phyloP scores from a whole-genome alignment of 2,797 vertebrate genomes.

The Helicolenus hilgendorfi region DNA sequence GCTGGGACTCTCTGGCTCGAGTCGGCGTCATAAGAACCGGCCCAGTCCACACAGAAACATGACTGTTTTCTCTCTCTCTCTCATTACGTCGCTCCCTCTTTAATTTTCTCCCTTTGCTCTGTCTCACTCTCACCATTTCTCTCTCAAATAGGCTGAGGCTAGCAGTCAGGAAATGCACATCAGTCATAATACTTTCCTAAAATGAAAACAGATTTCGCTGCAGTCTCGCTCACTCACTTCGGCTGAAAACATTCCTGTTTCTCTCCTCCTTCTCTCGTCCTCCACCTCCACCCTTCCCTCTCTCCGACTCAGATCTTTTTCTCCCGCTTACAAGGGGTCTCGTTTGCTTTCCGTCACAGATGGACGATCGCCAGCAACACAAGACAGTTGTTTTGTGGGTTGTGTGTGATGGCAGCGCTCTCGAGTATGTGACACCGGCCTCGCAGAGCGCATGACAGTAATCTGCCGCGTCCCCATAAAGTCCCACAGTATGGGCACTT shows the following conservation, averaged over 20 bases:
- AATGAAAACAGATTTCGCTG: constrained; percentile 90
- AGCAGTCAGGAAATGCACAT: constrained; percentile 90
- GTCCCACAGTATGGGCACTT: constrained; percentile 48
- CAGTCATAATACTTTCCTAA: constrained; percentile 91
- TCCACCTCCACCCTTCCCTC: constrained; percentile 65
- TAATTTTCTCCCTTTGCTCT: constrained; percentile 66
- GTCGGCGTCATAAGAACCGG: constrained; percentile 77
- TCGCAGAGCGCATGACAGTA: constrained; percentile 50
- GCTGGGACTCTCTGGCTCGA: constrained; percentile 74
- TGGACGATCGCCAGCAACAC: constrained; percentile 64
- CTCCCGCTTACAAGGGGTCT: constrained; percentile 59
- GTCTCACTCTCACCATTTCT: constrained; percentile 73
- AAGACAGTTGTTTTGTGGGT: constrained; percentile 78
- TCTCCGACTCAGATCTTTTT: constrained; percentile 29
- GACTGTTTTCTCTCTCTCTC: constrained; percentile 66
- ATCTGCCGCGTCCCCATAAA: constrained; percentile 62
- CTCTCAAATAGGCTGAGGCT: constrained; percentile 79
- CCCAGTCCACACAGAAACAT: constrained; percentile 80
- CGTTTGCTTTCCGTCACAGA: constrained; percentile 73
- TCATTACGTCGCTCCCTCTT: constrained; percentile 66
- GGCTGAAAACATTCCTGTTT: constrained; percentile 82
- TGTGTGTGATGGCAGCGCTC: constrained; percentile 61
- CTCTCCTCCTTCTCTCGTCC: constrained; percentile 73
- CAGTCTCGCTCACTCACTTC: constrained; percentile 62
- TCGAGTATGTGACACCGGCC: constrained; percentile 61